These are phyloP conservation scores for Actinia equina DNA, from an alignment of 64 coral and sea anemone genomes.

Conservation along the genomic window DNA sequence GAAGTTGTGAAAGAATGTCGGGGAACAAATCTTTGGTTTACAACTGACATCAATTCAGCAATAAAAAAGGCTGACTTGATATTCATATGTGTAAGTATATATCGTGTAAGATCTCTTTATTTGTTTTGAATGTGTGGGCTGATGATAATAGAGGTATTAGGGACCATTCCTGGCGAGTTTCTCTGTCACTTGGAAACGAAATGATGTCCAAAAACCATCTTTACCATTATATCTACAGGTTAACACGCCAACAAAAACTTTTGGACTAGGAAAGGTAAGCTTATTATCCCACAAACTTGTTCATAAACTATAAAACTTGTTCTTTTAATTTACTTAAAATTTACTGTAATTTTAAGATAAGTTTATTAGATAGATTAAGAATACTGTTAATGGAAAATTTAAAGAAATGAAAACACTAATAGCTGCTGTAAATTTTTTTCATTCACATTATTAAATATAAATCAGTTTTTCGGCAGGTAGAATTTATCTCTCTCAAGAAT, in stretches of 20 bases:
- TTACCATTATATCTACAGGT: constrained; percentile 49
- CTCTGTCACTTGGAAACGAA: background rate
- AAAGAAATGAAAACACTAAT: background rate
- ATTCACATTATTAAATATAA: constrained; percentile 14
- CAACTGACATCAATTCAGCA: constrained; percentile 80
- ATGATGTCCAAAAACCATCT: background rate
- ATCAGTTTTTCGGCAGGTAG: background rate
- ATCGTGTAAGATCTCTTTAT: background rate
- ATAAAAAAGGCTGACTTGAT: constrained; percentile 89
- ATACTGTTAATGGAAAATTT: background rate
- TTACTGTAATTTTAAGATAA: background rate
- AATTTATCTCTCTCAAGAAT: background rate
- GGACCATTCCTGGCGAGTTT: constrained; percentile 1
- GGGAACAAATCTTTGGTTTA: constrained; percentile 95
- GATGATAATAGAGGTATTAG: background rate
- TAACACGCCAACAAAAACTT: constrained; percentile 97
- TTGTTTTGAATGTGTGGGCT: background rate
- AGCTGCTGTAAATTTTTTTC: background rate
- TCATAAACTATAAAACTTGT: too few relatives aligned
- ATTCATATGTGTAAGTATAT: constrained; percentile 93
- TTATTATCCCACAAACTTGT: constrained; percentile 4
- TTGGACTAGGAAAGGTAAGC: constrained; percentile 98
- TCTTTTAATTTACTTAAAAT: too few relatives aligned
- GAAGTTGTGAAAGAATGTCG: constrained; percentile 86
- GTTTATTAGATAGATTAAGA: background rate